Evolutionary conservation across 2,797 vertebrate species (phyloP), one percentile per base, ranked within the genome.

Genomic region (Ptychobarbus kaznakovi): DNA sequence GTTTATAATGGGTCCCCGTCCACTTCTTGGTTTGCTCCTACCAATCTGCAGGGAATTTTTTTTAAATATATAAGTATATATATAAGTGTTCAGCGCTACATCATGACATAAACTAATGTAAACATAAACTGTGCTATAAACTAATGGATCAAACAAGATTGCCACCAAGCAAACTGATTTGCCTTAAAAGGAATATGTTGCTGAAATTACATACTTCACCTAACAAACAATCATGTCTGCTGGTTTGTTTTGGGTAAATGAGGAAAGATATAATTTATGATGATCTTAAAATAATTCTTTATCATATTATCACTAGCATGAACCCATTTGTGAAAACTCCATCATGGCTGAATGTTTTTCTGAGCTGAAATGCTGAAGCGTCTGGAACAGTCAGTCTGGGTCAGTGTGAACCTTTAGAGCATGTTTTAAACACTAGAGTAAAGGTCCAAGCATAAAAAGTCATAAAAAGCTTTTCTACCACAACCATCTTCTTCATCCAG

Each of bases 361-460:
- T 8, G n/a, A 66, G 58, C n/a, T 11, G 18, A 80, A 80, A 66
- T 49, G 42, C 20, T 66, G 18, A 66, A 65, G 25, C 28, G 44
- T 49, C 42, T 32, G 25, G 42, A 80, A 80, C n/a, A 46, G 40
- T 66, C n/a, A 80, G 42, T 49, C 78, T 66, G 11, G 78, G 42
- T 66, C 42, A 65, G 13, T 66, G 18, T 80, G 61, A 49, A 65
- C 28, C 78, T 63, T 65, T 65, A 80, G 25, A 80, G 61, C 78
- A 35, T 46, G 61, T 63, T 32, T 65, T 80, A 80, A 80, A 49
- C 1, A 10, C 58, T 12, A 32, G 22, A 80, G 79, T 10, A 40
- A 68, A 49, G 63, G 18, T 16, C 65, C 42, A 46, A 35, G 10
- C 63, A 12, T 68, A 53, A 18, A 16, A 66, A 65, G 46, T 46